Evolutionary conservation across 1,140 invertebrate species (phyloP), one percentile per base, ranked within the genome.

Genomic region (Scylla paramamosain): DNA sequence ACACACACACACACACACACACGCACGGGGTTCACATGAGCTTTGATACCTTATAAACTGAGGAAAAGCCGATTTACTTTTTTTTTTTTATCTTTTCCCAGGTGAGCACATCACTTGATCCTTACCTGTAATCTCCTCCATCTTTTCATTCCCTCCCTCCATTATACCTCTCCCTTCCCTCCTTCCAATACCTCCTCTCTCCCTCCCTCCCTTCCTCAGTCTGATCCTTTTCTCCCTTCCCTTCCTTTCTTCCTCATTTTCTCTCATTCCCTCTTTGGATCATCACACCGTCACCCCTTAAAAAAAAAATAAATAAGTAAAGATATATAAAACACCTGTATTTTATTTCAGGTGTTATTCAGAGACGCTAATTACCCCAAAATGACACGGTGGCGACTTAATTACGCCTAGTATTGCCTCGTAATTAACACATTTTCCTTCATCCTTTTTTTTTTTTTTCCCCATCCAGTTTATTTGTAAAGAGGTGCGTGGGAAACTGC

Each of bases 401-500:
- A 77, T 77, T n/a, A 77, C 20, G 20, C n/a, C 67, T n/a, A n/a
- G 0, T 77, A 77, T 16, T 77, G 20, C n/a, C 67, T 77, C n/a
- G 67, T 77, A n/a, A 77, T 77, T n/a, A 77, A n/a, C n/a, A n/a
- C n/a, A 77, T n/a, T 77, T 77, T 77, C 52, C 52, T 59, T 59
- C 52, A 12, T 20, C 2, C 46, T 14, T 48, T 14, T 48, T 48
- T n/a, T 39, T 39, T 39, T 39, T 39, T 39, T 39, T 39, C 39
- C 39, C 6, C 1, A 39, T 59, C 52, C 20, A 77, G 67, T 1
- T 25, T 77, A 77, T n/a, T 77, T 77, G 20, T 77, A 77, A 77
- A 77, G 10, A 77, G n/a, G 20, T 77, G 67, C 20, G 67, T n/a
- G 67, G 67, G 67, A 77, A 77, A 77, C 6, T 77, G 20, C 67